Evolutionary conservation across 2,888 invertebrate genomes (phyloP).

Genomic region (Andrena bucephala): DNA sequence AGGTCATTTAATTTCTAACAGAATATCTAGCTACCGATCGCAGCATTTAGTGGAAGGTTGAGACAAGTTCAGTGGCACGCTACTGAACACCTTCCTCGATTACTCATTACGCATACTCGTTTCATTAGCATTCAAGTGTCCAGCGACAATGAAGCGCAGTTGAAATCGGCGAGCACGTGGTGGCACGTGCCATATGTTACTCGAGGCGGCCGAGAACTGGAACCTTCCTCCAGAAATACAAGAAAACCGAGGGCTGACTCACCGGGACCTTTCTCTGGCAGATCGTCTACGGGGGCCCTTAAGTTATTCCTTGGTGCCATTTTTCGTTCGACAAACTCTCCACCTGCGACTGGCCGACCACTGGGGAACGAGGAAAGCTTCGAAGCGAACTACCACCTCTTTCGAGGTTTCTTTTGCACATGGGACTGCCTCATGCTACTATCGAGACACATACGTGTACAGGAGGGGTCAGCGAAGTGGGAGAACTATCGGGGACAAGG

Average conservation of each 20-base stretch:
- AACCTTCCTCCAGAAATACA: background rate
- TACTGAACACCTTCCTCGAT: background rate
- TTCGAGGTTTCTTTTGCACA: conserved; percentile 33
- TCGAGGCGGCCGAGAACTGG: background rate
- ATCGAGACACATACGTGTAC: conserved; percentile 26
- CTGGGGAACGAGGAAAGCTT: conserved; percentile 1
- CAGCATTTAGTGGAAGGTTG: conserved; percentile 2
- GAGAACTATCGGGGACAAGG: conserved; percentile 26
- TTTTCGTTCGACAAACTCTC: conserved; percentile 30
- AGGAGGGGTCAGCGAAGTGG: conserved; percentile 14
- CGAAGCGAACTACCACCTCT: conserved; percentile 1
- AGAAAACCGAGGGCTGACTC: conserved; percentile 77
- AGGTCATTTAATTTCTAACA: background rate
- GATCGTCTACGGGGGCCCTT: conserved; percentile 79
- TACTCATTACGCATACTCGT: too few species aligned
- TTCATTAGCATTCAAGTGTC: background rate
- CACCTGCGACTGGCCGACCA: background rate
- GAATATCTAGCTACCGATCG: background rate
- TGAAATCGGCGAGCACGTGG: background rate
- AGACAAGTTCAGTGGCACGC: conserved; percentile 26
- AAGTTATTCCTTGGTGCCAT: conserved; percentile 85
- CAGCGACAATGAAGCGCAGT: background rate
- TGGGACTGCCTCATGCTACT: conserved; percentile 34
- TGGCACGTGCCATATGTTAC: conserved; percentile 62
- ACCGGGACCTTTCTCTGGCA: conserved; percentile 87